Evolutionary conservation across 2,113 vertebrate species (phyloP), one percentile per base, ranked within the genome.

Genomic region (Sardina pilchardus): DNA sequence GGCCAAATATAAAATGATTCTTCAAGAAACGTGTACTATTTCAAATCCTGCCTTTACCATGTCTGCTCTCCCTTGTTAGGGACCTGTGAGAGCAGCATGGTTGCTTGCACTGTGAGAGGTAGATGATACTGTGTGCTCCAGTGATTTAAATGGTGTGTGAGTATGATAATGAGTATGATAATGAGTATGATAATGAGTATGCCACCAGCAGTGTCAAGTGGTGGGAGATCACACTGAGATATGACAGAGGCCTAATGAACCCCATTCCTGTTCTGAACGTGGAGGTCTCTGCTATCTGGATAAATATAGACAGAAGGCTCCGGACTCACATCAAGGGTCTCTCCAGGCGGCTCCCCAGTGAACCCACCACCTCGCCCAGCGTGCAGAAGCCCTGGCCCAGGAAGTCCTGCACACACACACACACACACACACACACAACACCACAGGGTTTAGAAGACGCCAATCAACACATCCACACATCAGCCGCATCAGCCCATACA

Each of bases 341-440:
- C 91, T 99, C 97, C 93, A 99, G 86, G 89, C 96, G 96, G 92
- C 97, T 97, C 88, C 97, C 97, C 92, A 97, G 95, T 47, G 98
- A 98, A 83, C 98, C 97, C 83, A 99, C 97, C 78, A 99, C 96
- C 94, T 99, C 98, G 48, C 98, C 98, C 89, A 99, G 89, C 0
- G 98, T 99, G 90, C 98, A 98, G 95, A 97, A 98, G 81, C 96
- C 97, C 90, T 99, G 98, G 85, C 98, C 98, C 94, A 99, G 95
- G 94, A 99, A 99, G 90, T 99, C 98, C 98, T 99, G 92, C 86
- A 63, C 92, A 94, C 86, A 89, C 53, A 94, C 10, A 93, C 34
- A 44, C n/a, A n/a, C 86, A 63, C 92, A 94, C 86, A 89, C 53
- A 94, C 10, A 93, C 34, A 44, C 19, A 78, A 47, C 26, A 81